Evolutionary conservation across 1,140 invertebrate species (phyloP).

Genomic region (Aphaenogaster floridana): DNA sequence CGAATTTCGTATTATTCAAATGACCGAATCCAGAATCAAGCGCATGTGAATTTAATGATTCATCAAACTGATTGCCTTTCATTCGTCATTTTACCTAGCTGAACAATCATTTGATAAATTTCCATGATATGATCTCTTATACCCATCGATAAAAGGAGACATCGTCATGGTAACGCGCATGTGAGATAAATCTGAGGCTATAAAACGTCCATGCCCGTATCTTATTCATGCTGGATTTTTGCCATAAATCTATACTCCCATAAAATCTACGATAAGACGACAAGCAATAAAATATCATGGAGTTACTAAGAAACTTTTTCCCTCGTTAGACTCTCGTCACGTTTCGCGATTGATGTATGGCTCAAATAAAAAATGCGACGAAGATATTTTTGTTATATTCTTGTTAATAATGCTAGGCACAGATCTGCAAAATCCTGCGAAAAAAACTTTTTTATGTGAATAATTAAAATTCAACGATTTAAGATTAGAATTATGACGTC

Average conservation of each 20-base stretch:
- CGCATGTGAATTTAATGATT: background rate
- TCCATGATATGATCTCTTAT: slow-evolving; percentile 11
- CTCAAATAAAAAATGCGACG: background rate
- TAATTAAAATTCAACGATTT: background rate
- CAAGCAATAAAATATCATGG: slow-evolving; percentile 50
- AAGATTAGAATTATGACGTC: background rate
- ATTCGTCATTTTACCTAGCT: slow-evolving; percentile 18
- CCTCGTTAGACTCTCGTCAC: slow-evolving; percentile 27
- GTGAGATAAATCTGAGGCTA: slow-evolving; percentile 44
- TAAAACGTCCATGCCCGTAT: slow-evolving; percentile 32
- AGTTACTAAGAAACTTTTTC: slow-evolving; percentile 23
- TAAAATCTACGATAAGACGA: slow-evolving; percentile 44
- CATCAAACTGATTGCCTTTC: background rate
- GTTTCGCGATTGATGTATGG: slow-evolving; percentile 4
- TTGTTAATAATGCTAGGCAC: background rate
- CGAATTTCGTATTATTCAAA: background rate
- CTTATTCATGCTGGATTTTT: slow-evolving; percentile 58
- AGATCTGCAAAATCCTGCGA: background rate
- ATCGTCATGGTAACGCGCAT: slow-evolving; percentile 8
- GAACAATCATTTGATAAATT: slow-evolving; percentile 33
- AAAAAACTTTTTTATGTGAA: background rate
- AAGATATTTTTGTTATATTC: background rate
- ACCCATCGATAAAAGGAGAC: slow-evolving; percentile 29
- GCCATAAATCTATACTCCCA: slow-evolving; percentile 37
- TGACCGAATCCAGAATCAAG: background rate